A percentile compares a stretch with the other conserved stretches of the same genome.
Evolutionary conservation across 2,888 invertebrate species (phyloP).

Genomic region (Epiblema foenella): DNA sequence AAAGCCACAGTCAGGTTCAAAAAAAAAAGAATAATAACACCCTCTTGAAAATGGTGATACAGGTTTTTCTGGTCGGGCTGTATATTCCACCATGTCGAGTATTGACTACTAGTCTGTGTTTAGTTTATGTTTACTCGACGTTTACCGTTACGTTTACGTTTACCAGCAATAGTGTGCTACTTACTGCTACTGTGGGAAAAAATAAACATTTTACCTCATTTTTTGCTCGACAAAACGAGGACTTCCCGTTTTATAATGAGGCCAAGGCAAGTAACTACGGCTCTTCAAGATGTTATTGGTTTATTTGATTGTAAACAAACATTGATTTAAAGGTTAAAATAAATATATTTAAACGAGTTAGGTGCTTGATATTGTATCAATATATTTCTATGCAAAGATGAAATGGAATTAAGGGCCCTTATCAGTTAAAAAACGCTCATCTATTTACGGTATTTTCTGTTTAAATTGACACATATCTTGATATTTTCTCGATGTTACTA

Average conservation of each 20-base stretch:
- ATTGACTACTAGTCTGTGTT: constrained; percentile 5
- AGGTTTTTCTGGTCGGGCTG: too few relatives aligned
- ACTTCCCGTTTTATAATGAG: constrained; percentile 11
- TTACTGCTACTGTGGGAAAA: background rate
- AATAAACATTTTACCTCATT: background rate
- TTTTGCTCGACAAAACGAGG: constrained; percentile 6
- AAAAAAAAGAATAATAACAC: too few relatives aligned
- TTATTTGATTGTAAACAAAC: constrained; percentile 17
- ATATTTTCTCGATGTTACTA: too few relatives aligned
- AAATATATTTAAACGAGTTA: too few relatives aligned
- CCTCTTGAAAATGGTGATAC: too few relatives aligned
- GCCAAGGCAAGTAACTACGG: constrained; percentile 19
- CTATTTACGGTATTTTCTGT: too few relatives aligned
- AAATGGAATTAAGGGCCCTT: background rate
- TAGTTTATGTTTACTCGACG: background rate
- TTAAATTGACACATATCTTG: too few relatives aligned
- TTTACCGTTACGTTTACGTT: constrained; percentile 16
- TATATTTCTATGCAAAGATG: background rate
- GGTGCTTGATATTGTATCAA: background rate
- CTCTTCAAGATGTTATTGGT: background rate
- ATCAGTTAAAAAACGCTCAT: too few relatives aligned
- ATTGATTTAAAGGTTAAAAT: constrained; percentile 23
- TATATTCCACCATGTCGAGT: background rate
- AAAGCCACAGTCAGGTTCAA: too few relatives aligned
- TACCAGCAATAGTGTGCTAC: background rate